Evolutionary conservation across 2,797 vertebrate species (phyloP), one percentile per base, ranked within the genome.

Genomic region (Morelia viridis): DNA sequence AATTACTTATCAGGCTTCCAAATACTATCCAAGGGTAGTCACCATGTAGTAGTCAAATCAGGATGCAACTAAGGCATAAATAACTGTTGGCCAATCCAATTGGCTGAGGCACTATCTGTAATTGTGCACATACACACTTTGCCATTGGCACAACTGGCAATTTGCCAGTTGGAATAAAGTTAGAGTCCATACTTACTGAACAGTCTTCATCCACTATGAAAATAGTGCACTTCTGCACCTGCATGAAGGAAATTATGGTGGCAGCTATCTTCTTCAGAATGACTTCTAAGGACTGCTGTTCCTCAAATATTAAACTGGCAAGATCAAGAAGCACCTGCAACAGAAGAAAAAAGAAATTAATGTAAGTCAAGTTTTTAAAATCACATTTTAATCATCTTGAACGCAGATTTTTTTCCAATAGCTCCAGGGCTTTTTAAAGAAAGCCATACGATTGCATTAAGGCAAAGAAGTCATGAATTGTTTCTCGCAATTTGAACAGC

Each of bases 181-280:
- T 56, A 65, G 12, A 22, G 11, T 89, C 88, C 7, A 50, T 92
- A 98, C 98, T 97, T 95, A 98, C 98, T 1, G 98, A 94, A 85
- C 97, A 95, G 90, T 99, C 98, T 91, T 98, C 98, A 58, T 99
- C 98, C 88, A 98, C 98, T 12, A 99, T 99, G 97, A 99, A 99
- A 93, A 99, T 98, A 0, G 99, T 99, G 92, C 99, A 99, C 80
- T 97, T 98, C 97, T 99, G 98, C 89, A 99, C 98, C 96, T 99
- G 99, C 99, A 99, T 99, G 96, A 99, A 99, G 71, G 99, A 99
- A 95, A 99, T 97, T 95, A 99, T 99, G 28, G 98, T 99, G 91
- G 98, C 99, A 15, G 98, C 98, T 26, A 99, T 99, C 97, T 99
- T 99, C 97, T 98, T 98, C 96, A 99, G 97, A 83, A 99, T 97